A percentile compares a stretch with the other conserved stretches of the same genome.
phyloP scores from a whole-genome alignment of 2,113 vertebrate species.

The Anas platyrhynchos region DNA sequence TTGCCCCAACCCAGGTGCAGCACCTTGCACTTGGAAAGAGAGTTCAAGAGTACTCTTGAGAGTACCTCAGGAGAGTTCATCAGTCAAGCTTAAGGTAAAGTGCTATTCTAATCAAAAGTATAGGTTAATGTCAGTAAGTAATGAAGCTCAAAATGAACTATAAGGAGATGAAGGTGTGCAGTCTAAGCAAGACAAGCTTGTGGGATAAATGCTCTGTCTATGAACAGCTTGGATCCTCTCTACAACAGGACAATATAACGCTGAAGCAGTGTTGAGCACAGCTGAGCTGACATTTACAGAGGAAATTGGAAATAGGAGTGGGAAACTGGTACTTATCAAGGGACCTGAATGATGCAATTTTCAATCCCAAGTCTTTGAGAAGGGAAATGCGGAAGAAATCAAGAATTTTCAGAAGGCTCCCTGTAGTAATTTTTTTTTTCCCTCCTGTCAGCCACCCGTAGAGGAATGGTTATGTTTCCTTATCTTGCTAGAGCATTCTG shows the following conservation, averaged over 20 bases:
- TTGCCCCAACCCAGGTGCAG: too few relatives aligned
- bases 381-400: neutral
- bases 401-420: slow-evolving; percentile 44
- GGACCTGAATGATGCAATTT: neutral
- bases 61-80: neutral
- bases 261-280: neutral
- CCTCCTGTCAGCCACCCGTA: slow-evolving; percentile 4
- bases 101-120: neutral
- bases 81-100: neutral
- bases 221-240: neutral
- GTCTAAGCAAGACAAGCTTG: neutral
- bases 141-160: neutral
- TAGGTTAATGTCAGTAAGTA: neutral
- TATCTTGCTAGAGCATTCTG: slow-evolving; percentile 63
- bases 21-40: too few relatives aligned
- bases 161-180: neutral
- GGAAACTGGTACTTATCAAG: slow-evolving; percentile 30
- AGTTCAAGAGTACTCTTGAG: too few relatives aligned
- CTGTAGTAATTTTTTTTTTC: neutral
- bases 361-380: neutral
- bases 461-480: slow-evolving; percentile 38
- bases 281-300: neutral
- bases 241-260: accelerated
- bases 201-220: neutral
- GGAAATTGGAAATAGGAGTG: neutral